Evolutionary conservation across 2,113 vertebrate genomes (phyloP), one percentile per base, ranked within the genome.

Genomic region (Atherinomorus stipes): DNA sequence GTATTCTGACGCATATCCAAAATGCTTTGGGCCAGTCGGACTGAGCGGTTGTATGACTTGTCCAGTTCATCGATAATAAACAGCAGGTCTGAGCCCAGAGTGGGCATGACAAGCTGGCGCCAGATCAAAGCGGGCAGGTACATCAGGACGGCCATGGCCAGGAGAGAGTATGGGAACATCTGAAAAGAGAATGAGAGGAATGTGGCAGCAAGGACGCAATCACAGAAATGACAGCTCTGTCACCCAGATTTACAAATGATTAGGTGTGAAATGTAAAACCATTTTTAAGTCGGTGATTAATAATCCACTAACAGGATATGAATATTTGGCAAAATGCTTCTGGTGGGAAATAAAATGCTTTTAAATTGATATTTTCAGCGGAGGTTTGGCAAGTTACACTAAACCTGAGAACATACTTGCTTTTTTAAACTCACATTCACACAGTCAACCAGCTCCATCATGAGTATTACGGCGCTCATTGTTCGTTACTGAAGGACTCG

Each of bases 1-100:
- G 95, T 94, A 64, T 70, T 94, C 76, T 96, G 93, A 26, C 93
- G 94, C 52, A 96, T 93, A 50, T 97, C 96, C 87, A 97, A 63
- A 82, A 99, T 96, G 93, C 90, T 96, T 85, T 98, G 97, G 22
- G 98, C 97, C 87, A 99, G 67, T 58, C 96, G 95, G 59, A 99
- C 94, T 0, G 97, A 97, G 51, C 98, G 97, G 85, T 99, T 99
- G 88, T 99, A 99, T 28, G 97, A 98, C 66, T 97, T 99, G 86
- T 99, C 98, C 57, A 99, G 93, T 76, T 99, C 97, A 0, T 97
- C 97, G 1, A 97, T 96, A 86, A 99, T 92, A 89, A 99, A 99
- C 50, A 97, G 94, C 76, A 99, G 94, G 88, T 99, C 97, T 0
- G 94, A 95, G 73, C 91, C 94, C 53, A 99, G 94, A 0, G 94